Evolutionary conservation across 2,797 vertebrate genomes (phyloP).

Genomic region (Gymnothorax reevesii): DNA sequence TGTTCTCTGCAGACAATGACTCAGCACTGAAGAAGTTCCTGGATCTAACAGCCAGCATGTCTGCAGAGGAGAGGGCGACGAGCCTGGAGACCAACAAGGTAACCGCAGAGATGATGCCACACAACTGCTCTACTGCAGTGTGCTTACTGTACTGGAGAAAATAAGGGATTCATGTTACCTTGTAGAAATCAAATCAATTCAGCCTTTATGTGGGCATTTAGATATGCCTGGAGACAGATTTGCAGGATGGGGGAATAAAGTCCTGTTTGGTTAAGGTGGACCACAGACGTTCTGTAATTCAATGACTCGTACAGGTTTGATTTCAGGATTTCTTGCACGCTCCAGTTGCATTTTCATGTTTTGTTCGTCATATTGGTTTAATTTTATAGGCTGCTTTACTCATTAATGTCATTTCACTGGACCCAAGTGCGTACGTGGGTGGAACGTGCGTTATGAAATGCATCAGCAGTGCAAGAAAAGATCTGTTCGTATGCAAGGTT

Average conservation of each 20-base stretch:
- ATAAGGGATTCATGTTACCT: neutral
- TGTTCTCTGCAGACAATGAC: constrained; percentile 55
- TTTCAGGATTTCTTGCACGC: neutral
- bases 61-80: constrained; percentile 87
- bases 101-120: neutral
- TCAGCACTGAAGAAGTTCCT: constrained; percentile 91
- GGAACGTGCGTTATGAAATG: no score
- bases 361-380: no score
- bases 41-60: constrained; percentile 81
- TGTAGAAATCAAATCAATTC: neutral
- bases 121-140: neutral
- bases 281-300: no score
- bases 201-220: neutral
- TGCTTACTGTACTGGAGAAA: neutral
- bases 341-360: neutral
- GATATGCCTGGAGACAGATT: neutral
- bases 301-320: neutral
- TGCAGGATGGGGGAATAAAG: no score
- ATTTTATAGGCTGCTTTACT: no score
- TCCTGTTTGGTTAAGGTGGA: no score
- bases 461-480: no score
- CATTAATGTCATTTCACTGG: no score
- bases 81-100: constrained; percentile 89
- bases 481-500: no score
- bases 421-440: no score